Evolutionary conservation across 1,140 invertebrate genomes (phyloP).

Genomic region (Gryon sp.): DNA sequence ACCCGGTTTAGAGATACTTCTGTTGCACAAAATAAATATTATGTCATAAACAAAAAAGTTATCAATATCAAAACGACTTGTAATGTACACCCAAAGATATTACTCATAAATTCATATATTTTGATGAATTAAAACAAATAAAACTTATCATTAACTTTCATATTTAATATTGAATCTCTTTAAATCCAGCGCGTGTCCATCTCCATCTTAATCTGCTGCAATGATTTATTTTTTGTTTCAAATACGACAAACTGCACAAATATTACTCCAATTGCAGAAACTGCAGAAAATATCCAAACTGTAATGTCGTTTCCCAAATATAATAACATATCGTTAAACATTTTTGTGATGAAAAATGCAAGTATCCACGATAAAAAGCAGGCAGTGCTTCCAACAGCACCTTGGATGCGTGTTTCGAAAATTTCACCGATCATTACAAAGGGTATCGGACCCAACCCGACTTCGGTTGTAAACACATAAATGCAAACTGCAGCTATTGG

Average conservation of each 20-base stretch:
- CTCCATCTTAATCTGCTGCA: conserved; percentile 44
- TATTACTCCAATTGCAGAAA: conserved; percentile 3
- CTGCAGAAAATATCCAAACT: conserved; percentile 23
- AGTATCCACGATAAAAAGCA: conserved; percentile 22
- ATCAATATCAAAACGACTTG: conserved; percentile 7
- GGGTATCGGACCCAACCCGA: conserved; percentile 29
- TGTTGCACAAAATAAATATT: conserved; percentile 1
- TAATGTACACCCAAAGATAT: conserved; percentile 37
- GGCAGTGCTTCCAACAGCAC: conserved; percentile 28
- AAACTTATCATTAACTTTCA: conserved; percentile 35
- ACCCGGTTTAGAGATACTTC: neutral
- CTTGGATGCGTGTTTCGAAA: conserved; percentile 33
- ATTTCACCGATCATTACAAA: conserved; percentile 48
- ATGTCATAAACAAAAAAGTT: no score
- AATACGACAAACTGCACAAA: conserved; percentile 26
- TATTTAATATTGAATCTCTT: conserved; percentile 4
- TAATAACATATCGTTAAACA: neutral
- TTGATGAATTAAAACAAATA: conserved; percentile 45
- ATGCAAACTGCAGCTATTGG: conserved; percentile 7
- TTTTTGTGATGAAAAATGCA: conserved; percentile 29
- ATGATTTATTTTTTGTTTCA: conserved; percentile 45
- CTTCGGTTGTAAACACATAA: conserved; percentile 31
- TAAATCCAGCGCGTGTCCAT: conserved; percentile 41
- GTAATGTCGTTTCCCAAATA: neutral
- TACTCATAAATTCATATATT: conserved; percentile 48